phyloP scores from a whole-genome alignment of 2,888 invertebrate species.

The Caenorhabditis sp. region DNA sequence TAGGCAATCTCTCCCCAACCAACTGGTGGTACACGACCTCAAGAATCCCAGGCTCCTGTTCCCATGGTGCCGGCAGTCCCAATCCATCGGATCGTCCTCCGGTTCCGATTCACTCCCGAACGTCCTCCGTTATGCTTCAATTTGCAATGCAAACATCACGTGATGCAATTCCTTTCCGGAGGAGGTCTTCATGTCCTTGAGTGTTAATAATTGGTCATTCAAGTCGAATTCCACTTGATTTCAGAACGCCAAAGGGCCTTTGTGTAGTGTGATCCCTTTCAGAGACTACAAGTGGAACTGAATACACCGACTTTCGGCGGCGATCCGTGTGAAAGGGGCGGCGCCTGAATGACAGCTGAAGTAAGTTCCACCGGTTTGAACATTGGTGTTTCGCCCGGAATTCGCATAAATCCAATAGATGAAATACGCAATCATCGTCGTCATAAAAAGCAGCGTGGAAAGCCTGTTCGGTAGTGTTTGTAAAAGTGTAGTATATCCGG shows the following conservation, averaged over 20 bases:
- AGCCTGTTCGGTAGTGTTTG: slow-evolving; percentile 22
- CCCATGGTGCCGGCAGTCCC: too few species aligned
- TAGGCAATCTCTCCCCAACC: too few species aligned
- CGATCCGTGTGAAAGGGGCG: not conserved
- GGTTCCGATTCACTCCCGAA: too few species aligned
- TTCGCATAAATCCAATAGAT: slow-evolving; percentile 52
- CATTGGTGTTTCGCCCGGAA: slow-evolving; percentile 29
- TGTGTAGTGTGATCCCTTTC: not conserved
- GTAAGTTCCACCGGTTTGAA: slow-evolving; percentile 53
- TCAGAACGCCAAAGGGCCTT: not conserved
- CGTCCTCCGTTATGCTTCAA: not conserved
- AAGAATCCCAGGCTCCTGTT: too few species aligned
- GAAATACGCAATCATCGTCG: slow-evolving; percentile 19
- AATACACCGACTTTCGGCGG: not conserved
- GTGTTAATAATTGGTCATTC: not conserved
- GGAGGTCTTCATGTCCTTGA: not conserved
- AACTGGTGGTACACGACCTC: too few species aligned
- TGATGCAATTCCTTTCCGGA: too few species aligned
- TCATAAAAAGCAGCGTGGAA: slow-evolving; percentile 34
- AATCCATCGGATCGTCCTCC: too few species aligned
- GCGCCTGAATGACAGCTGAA: slow-evolving; percentile 12
- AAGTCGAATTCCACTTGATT: not conserved
- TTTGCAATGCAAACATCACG: not conserved
- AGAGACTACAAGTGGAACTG: not conserved
- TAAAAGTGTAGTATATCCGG: slow-evolving; percentile 35